A percentile compares a stretch with the other conserved stretches of the same genome.
phyloP scores from a whole-genome alignment of 2,797 vertebrate species.

The Clarias pachynema region DNA sequence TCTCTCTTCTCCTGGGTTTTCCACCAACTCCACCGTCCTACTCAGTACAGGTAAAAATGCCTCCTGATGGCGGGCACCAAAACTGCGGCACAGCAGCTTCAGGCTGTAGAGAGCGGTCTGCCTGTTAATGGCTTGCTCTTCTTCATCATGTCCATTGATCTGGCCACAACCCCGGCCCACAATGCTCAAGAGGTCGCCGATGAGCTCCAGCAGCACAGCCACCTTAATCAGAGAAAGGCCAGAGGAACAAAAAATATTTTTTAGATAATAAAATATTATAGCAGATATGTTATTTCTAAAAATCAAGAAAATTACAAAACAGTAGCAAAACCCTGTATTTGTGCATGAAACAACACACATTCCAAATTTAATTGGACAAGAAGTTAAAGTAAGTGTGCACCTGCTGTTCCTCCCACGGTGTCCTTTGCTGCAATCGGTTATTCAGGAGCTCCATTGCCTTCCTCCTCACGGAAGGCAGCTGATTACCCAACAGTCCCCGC shows the following conservation, averaged over 20 bases:
- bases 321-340: not conserved
- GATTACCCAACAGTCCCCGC: constrained; percentile 84
- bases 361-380: not conserved
- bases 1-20: constrained; percentile 79
- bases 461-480: constrained; percentile 85
- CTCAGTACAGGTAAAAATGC: constrained; percentile 82
- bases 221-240: constrained; percentile 69
- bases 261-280: too few relatives aligned
- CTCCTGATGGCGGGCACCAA: constrained; percentile 77
- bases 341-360: not conserved
- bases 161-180: constrained; percentile 66
- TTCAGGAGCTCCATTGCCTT: constrained; percentile 96
- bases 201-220: constrained; percentile 78
- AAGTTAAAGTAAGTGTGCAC: constrained; percentile 62
- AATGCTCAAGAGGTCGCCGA: constrained; percentile 79
- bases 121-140: constrained; percentile 89
- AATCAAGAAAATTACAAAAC: not conserved
- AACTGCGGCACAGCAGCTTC: constrained; percentile 90
- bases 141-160: constrained; percentile 66
- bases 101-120: constrained; percentile 94
- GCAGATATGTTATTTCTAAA: not conserved
- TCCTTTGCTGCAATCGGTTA: constrained; percentile 87
- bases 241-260: not conserved
- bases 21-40: constrained; percentile 73
- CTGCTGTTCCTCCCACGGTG: constrained; percentile 79